Conservation (phyloP, 2,113 vertebrate species). For the Myotis davidii region DNA sequence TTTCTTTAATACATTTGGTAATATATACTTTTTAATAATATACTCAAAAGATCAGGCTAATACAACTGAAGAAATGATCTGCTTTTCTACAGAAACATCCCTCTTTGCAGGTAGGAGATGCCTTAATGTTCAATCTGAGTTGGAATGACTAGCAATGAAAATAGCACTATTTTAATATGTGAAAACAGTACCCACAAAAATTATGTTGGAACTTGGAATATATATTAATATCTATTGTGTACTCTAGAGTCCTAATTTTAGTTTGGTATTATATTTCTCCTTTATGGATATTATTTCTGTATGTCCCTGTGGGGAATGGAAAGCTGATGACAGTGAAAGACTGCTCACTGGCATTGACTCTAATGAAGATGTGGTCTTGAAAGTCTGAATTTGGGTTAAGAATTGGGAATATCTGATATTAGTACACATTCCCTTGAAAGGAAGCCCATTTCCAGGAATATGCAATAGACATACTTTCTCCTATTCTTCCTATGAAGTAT, state of each 20-base stretch:
- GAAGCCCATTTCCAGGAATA: neutral
- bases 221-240: neutral
- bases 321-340: neutral
- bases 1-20: neutral
- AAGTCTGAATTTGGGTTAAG: neutral
- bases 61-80: neutral
- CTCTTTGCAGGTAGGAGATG: neutral
- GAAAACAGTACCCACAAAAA: neutral
- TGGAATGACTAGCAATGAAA: neutral
- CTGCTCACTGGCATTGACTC: neutral
- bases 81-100: neutral
- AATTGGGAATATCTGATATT: neutral
- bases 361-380: neutral
- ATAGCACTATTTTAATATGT: neutral
- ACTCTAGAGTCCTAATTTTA: neutral
- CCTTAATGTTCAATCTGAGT: neutral
- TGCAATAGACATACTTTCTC: neutral
- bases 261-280: constrained; percentile 1
- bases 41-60: neutral
- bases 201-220: neutral
- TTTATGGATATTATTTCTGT: neutral
- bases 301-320: neutral
- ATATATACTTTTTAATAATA: neutral
- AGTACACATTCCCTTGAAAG: neutral
- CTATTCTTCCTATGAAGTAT: neutral